Evolutionary conservation across 2,113 vertebrate genomes (phyloP).

Genomic region (Hydrolagus affinis): DNA sequence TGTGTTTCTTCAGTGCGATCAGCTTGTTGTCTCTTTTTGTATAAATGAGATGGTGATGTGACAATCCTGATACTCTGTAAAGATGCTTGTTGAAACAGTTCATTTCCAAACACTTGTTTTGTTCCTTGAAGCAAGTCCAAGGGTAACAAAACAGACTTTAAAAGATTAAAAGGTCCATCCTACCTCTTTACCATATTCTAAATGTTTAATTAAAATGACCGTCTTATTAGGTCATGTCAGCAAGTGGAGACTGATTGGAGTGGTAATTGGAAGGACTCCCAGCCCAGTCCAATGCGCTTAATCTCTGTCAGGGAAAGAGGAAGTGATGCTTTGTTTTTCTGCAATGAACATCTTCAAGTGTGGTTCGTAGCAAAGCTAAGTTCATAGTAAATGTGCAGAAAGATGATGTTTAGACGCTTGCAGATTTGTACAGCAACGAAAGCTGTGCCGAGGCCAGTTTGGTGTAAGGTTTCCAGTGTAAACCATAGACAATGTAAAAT

Average conservation of each 20-base stretch:
- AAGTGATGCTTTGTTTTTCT: background rate
- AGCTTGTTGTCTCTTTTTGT: background rate
- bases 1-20: too few species aligned
- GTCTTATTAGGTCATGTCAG: background rate
- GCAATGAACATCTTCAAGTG: background rate
- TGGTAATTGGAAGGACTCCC: background rate
- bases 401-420: background rate
- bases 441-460: background rate
- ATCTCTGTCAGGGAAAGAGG: too few species aligned
- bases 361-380: background rate
- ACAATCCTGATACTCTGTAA: background rate
- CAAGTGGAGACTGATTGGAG: background rate
- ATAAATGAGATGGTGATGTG: background rate
- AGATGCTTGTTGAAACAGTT: background rate
- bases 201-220: background rate
- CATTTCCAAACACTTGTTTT: background rate
- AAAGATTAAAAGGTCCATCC: background rate
- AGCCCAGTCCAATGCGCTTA: background rate
- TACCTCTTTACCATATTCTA: background rate
- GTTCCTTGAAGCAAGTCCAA: background rate
- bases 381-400: background rate
- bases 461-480: background rate
- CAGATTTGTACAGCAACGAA: background rate
- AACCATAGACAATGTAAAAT: background rate
- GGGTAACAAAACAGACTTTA: constrained; percentile 7